These are phyloP conservation scores for Crotalus viridis DNA, from an alignment of 2,113 vertebrate genomes.

Conservation along the genomic window DNA sequence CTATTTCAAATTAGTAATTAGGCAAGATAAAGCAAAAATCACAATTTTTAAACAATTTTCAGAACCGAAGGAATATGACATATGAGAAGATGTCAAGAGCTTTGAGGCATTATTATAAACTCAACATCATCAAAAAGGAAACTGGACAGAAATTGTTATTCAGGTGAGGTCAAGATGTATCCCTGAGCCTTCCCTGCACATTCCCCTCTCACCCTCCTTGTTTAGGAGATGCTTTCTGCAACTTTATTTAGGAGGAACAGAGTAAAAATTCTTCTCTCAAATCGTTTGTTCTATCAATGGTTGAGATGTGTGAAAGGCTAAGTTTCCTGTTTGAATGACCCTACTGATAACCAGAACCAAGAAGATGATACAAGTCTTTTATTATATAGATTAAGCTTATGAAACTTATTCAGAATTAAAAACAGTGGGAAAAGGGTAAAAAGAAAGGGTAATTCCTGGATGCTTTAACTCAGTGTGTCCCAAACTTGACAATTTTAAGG, in stretches of 20 bases:
- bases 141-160: conserved; percentile 87
- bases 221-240: background rate
- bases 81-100: conserved; percentile 95
- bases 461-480: background rate
- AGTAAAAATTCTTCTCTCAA: background rate
- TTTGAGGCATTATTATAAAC: conserved; percentile 90
- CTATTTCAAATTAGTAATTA: background rate
- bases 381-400: background rate
- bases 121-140: conserved; percentile 92
- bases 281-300: background rate
- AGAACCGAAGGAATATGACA: conserved; percentile 85
- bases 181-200: background rate
- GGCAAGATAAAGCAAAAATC: background rate
- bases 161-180: conserved; percentile 71
- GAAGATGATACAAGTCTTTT: background rate
- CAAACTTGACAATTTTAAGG: no score
- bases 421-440: background rate
- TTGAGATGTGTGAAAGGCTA: background rate
- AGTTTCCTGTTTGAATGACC: background rate
- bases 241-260: background rate
- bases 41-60: background rate
- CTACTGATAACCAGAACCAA: background rate
- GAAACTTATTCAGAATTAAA: background rate
- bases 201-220: background rate
- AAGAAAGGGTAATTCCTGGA: background rate